phyloP scores from a whole-genome alignment of 2,797 vertebrate species.

The Poliocrania exsul region DNA sequence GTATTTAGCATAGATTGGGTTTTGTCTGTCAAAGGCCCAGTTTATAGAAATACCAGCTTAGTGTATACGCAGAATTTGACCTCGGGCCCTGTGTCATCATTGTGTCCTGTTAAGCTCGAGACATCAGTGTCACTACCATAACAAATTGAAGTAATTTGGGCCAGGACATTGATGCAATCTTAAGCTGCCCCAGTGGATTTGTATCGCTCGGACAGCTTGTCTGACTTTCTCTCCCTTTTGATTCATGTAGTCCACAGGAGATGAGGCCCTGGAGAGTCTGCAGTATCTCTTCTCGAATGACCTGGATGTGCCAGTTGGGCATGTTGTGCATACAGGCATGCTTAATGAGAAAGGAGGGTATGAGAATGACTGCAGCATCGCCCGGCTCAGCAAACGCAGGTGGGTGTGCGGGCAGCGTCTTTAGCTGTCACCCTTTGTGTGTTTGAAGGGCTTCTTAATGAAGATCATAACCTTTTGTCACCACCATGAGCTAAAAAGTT shows the following conservation, averaged over 20 bases:
- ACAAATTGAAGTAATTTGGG: neutral
- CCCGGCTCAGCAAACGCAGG: conserved; percentile 95
- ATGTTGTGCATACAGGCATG: conserved; percentile 98
- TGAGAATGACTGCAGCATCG: conserved; percentile 97
- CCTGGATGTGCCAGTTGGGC: conserved; percentile 94
- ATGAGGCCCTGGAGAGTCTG: conserved; percentile 88
- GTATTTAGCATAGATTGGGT: neutral
- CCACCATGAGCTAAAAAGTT: neutral
- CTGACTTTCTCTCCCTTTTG: neutral
- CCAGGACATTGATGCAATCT: neutral
- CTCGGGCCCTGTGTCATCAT: neutral
- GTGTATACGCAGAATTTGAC: neutral
- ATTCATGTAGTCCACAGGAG: conserved; percentile 84
- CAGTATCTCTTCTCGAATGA: conserved; percentile 95
- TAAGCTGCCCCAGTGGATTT: neutral
- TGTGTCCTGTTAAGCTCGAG: accelerated
- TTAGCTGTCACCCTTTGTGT: neutral
- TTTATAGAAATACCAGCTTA: neutral
- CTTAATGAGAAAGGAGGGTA: conserved; percentile 93
- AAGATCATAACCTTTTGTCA: neutral
- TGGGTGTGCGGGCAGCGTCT: conserved; percentile 17
- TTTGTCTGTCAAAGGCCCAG: neutral
- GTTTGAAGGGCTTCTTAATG: neutral
- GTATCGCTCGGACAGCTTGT: neutral
- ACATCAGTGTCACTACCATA: neutral